These are phyloP conservation scores for Heteronetta atricapilla DNA, from an alignment of 2,113 vertebrate genomes.

Conservation along the genomic window DNA sequence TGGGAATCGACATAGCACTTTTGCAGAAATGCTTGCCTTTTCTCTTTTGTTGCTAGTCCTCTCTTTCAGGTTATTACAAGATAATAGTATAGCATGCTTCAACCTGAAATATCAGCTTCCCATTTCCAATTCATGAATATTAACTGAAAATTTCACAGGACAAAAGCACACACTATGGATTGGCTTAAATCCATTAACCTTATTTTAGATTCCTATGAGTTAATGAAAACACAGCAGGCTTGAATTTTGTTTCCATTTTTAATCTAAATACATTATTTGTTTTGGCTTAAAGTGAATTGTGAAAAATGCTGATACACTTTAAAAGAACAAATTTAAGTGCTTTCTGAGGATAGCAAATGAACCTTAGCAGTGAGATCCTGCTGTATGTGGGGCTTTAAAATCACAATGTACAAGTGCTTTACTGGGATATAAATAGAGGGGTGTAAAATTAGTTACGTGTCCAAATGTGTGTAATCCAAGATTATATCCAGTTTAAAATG, in stretches of 20 bases:
- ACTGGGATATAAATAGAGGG: background rate
- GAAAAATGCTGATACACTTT: background rate
- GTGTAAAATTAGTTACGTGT: background rate
- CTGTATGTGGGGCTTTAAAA: background rate
- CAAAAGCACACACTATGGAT: background rate
- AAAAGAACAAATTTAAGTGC: background rate
- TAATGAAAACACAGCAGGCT: background rate
- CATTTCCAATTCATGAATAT: background rate
- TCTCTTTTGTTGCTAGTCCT: background rate
- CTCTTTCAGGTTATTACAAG: background rate
- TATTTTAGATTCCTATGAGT: background rate
- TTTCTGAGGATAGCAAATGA: slow-evolving; percentile 41
- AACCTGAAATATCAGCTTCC: background rate
- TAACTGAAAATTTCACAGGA: background rate
- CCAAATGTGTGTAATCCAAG: background rate
- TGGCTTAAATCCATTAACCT: background rate
- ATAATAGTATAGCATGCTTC: background rate
- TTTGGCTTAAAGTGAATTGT: slow-evolving; percentile 3
- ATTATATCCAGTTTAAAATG: background rate
- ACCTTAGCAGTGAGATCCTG: slow-evolving; percentile 3
- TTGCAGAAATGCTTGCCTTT: background rate
- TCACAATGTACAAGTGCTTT: background rate
- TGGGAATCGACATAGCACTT: background rate
- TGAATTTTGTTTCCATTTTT: slow-evolving; percentile 36
- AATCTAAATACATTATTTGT: slow-evolving; percentile 23